Base-by-base conservation (phyloP, 2,888 invertebrate species). In the Noctua janthina region DNA sequence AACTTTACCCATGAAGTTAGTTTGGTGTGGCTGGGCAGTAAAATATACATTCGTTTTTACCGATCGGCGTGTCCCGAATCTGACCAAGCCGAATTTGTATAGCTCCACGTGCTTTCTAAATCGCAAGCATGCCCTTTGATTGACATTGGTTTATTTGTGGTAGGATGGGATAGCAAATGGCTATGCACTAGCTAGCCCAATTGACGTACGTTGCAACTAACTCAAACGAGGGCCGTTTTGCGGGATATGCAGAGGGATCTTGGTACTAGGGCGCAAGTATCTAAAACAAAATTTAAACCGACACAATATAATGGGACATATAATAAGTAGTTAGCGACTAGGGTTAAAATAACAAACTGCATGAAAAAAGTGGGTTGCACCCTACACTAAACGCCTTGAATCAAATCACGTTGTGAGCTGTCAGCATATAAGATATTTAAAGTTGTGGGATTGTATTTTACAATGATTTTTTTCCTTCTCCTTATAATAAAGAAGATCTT, bases 401-500 rank as follows among this genome's bases (percentile, higher is more conserved):
- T 82, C 20, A 13, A 82, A 74, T 74, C 23, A 46, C 17, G 23
- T 23, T 64, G 29, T 13, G 7, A 35, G n/a, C 39, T 4, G 0
- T 39, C 23, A n/a, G 1, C 51, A 68, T 56, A 39, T 10, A 66
- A 29, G 0, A 39, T 1, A 11, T n/a, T 35, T 51, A 39, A 69
- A 84, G 0, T 29, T 35, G 11, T 59, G n/a, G 0, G 10, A 79
- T 54, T 54, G 15, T 68, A 62, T 79, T 46, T 54, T 54, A 29
- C 29, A 84, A 68, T 77, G 29, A 20, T 70, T 1, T 20, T 29
- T 39, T 68, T 76, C 54, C 66, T 69, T 64, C 35, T 74, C 39
- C 54, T 64, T 39, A 56, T 76, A 78, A 68, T 81, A 54, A 84
- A 64, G 11, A 71, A 64, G 8, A 71, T 71, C 43, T 67, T 67